A percentile compares a stretch with the other conserved stretches of the same genome.
These are phyloP conservation scores for Rhorus exstirpatorius DNA, from an alignment of 2,888 invertebrate genomes.

Conservation along the genomic window DNA sequence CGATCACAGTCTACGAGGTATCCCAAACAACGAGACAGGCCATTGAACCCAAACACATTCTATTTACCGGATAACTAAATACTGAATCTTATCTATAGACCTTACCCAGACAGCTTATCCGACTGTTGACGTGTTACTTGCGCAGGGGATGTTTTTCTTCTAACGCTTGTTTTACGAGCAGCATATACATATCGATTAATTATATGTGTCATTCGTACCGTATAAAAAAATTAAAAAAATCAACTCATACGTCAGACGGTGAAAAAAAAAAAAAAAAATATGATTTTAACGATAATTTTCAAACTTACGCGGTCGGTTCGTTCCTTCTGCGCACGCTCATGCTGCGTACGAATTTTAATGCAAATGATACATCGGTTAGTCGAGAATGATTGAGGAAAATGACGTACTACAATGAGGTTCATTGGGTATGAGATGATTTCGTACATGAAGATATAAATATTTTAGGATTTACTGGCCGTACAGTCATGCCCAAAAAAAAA, in stretches of 20 bases:
- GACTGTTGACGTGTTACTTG: constrained; percentile 82
- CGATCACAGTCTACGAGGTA: not conserved
- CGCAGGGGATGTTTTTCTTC: constrained; percentile 92
- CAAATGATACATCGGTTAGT: constrained; percentile 59
- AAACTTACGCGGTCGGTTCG: constrained; percentile 85
- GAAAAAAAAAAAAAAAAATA: constrained; percentile 18
- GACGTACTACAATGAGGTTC: constrained; percentile 3
- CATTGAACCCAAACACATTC: constrained; percentile 6
- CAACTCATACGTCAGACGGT: constrained; percentile 30
- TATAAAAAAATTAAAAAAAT: constrained; percentile 25
- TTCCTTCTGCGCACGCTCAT: constrained; percentile 84
- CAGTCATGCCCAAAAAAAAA: too few relatives aligned
- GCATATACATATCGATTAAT: constrained; percentile 80
- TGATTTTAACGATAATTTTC: constrained; percentile 50
- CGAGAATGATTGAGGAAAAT: not conserved
- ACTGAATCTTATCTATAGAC: constrained; percentile 60
- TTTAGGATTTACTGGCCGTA: too few relatives aligned
- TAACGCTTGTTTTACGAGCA: constrained; percentile 88
- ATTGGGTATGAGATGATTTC: not conserved
- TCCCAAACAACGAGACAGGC: constrained; percentile 12
- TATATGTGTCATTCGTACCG: constrained; percentile 52
- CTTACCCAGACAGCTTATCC: constrained; percentile 85
- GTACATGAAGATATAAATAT: not conserved
- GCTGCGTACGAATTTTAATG: constrained; percentile 72
- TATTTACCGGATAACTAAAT: constrained; percentile 13